These are phyloP conservation scores for Pangasianodon gigas DNA, from an alignment of 2,113 vertebrate genomes.

Conservation along the genomic window DNA sequence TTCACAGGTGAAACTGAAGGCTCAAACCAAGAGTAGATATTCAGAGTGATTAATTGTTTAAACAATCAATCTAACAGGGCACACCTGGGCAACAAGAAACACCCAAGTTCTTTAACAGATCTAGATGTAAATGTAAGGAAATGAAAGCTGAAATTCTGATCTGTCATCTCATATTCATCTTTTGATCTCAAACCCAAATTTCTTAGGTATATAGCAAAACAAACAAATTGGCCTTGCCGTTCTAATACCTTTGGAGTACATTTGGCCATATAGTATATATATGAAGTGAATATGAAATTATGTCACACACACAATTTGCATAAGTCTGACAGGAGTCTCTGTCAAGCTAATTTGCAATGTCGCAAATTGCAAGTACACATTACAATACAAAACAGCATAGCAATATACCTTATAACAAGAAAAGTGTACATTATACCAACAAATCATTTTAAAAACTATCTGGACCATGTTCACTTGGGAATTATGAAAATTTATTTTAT, in stretches of 20 bases:
- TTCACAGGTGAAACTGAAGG: too few species aligned
- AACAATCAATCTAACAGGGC: too few species aligned
- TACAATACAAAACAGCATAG: not conserved
- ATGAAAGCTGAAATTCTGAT: not conserved
- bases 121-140: not conserved
- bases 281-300: not conserved
- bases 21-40: too few species aligned
- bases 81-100: too few species aligned
- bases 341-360: not conserved
- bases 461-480: not conserved
- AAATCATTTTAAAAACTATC: not conserved
- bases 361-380: not conserved
- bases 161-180: not conserved
- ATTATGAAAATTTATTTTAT: not conserved
- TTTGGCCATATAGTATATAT: not conserved
- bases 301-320: not conserved
- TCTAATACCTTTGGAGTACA: not conserved
- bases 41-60: too few species aligned
- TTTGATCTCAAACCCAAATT: not conserved
- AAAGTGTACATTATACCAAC: not conserved
- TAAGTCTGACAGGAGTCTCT: not conserved
- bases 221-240: not conserved
- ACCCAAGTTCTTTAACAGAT: not conserved
- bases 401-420: not conserved
- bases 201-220: not conserved